phyloP scores from a whole-genome alignment of 2,888 invertebrate genomes.

The Drosophila merina region DNA sequence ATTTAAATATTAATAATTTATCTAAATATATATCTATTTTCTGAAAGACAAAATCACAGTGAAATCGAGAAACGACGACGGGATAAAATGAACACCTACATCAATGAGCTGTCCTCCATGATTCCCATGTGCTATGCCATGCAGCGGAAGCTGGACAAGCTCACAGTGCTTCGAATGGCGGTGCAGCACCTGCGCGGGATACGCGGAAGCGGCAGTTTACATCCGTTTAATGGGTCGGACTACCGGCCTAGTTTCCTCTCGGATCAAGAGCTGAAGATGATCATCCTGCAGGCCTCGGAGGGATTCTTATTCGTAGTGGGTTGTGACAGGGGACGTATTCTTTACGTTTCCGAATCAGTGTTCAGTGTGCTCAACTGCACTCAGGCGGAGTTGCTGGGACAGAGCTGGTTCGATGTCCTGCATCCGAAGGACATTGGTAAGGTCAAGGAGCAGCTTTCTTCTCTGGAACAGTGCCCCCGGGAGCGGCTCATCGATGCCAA shows the following conservation, averaged over 20 bases:
- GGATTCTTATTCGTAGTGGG: conserved; percentile 96
- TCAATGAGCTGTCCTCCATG: conserved; percentile 94
- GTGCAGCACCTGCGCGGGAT: conserved; percentile 95
- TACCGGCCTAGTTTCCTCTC: conserved; percentile 93
- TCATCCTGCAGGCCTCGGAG: conserved; percentile 94
- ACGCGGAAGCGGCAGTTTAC: conserved; percentile 89
- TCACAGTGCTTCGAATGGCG: conserved; percentile 95
- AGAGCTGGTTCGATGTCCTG: conserved; percentile 96
- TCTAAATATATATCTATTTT: not conserved
- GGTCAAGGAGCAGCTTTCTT: conserved; percentile 96
- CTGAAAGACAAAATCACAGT: conserved; percentile 94
- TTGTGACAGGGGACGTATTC: conserved; percentile 94
- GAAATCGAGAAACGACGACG: conserved; percentile 97
- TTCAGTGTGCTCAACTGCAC: conserved; percentile 91
- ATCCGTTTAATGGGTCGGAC: conserved; percentile 90
- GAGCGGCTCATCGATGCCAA: conserved; percentile 96
- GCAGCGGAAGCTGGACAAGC: conserved; percentile 96
- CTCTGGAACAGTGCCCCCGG: conserved; percentile 93
- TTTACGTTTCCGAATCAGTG: conserved; percentile 96
- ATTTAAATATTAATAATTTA: no score
- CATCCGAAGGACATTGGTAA: conserved; percentile 97
- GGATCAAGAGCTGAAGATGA: conserved; percentile 93
- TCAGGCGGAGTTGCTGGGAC: conserved; percentile 94
- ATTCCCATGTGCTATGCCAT: conserved; percentile 97
- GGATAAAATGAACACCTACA: conserved; percentile 98